Evolutionary conservation across 2,888 invertebrate genomes (phyloP).

Genomic region (Synergus japonicus): DNA sequence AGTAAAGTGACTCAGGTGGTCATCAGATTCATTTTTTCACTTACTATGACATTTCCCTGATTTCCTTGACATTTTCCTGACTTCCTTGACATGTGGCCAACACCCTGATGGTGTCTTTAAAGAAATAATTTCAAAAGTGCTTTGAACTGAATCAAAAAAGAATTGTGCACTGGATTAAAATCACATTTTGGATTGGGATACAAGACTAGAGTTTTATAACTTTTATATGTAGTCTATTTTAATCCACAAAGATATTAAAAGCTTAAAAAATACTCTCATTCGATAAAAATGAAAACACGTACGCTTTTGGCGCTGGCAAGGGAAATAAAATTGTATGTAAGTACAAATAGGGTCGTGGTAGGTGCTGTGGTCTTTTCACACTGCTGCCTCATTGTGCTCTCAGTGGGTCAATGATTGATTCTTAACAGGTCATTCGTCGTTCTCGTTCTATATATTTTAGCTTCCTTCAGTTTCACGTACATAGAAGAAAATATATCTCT

Average conservation of each 20-base stretch:
- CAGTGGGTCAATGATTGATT: conserved; percentile 47
- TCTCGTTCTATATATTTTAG: conserved; percentile 13
- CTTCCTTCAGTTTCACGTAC: background rate
- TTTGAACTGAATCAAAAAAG: background rate
- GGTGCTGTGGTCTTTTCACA: background rate
- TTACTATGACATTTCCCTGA: no score
- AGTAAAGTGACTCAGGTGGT: no score
- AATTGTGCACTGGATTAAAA: background rate
- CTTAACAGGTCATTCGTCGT: background rate
- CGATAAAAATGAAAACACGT: background rate
- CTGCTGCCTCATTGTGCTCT: conserved; percentile 45
- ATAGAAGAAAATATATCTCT: background rate
- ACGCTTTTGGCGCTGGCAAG: background rate
- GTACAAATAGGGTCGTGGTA: conserved; percentile 27
- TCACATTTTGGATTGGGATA: background rate
- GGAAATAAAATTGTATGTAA: background rate
- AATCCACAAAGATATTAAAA: background rate
- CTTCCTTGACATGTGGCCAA: no score
- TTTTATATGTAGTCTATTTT: background rate
- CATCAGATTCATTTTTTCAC: no score
- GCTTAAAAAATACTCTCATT: background rate
- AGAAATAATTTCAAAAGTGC: no score
- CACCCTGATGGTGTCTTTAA: no score
- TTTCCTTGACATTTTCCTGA: no score
- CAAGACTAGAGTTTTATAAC: background rate